Base-by-base conservation (phyloP, 2,113 vertebrate species). In the Ptyas mucosa region DNA sequence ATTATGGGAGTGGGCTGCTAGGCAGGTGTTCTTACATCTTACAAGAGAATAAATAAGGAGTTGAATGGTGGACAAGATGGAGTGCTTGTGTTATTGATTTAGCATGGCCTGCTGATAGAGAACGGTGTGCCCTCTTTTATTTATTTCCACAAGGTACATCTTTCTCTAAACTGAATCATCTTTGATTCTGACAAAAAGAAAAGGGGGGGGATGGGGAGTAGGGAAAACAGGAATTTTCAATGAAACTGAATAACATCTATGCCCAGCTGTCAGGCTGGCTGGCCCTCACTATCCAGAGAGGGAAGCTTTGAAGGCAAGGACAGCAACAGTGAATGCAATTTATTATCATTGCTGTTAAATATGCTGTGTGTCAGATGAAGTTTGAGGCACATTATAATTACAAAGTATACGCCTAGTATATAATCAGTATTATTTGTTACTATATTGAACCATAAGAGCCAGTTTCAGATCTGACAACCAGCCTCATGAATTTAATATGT, bases 161-260 rank as follows among this genome's bases (percentile, higher is more conserved):
- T 97, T 97, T 96, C 96, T 97, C 95, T 94, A 96, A 96, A 97
- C 96, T 96, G 96, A 97, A 96, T 94, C 96, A 92, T 96, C 96
- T 97, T 96, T 97, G 97, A 97, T 97, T 97, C 96, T 90, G 55
- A 93, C 81, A 46, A 94, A 95, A 96, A 39, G 49, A 43, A 46
- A 43, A 12, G 10, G 20, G 10, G 10, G 64, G 3, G 64, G 29
- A 23, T 9, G 49, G 43, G 15, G 23, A n/a, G 51, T n/a, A 23
- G 3, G 51, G 10, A 64, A 92, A 97, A 92, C 94, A 3, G 94
- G 93, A 90, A 96, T 95, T 95, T 95, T 95, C n/a, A 46, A 94
- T 93, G 94, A 95, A 95, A 96, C 93, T 29, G 26, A 97, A 97
- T 96, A 93, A 93, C 91, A 93, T 94, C 93, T 93, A 57, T 0